Evolutionary conservation across 1,140 invertebrate genomes (phyloP).

Genomic region (Zophobas atratus): DNA sequence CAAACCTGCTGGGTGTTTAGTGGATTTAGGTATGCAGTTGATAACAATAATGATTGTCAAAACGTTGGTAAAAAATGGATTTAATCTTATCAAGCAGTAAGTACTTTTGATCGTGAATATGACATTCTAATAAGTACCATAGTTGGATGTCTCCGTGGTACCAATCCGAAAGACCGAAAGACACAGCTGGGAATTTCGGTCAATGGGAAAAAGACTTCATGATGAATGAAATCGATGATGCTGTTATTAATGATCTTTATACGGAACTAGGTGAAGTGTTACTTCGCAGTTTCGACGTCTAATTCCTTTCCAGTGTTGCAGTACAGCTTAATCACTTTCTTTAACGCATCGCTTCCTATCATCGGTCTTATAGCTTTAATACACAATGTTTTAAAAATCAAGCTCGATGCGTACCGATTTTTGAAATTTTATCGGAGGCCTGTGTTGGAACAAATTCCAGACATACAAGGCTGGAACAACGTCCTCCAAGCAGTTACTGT

Average conservation of each 20-base stretch:
- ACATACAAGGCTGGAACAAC: slow-evolving; percentile 70
- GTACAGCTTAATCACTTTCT: slow-evolving; percentile 18
- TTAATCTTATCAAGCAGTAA: background rate
- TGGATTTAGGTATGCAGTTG: slow-evolving; percentile 56
- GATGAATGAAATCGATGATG: slow-evolving; percentile 50
- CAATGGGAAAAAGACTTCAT: slow-evolving; percentile 16
- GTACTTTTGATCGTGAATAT: background rate
- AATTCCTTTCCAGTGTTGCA: slow-evolving; percentile 16
- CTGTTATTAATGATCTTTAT: slow-evolving; percentile 47
- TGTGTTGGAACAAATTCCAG: slow-evolving; percentile 77
- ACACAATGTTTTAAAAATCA: slow-evolving; percentile 70
- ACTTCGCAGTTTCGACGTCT: background rate
- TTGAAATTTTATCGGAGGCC: slow-evolving; percentile 79
- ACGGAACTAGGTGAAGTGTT: slow-evolving; percentile 9
- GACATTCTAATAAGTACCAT: too few relatives aligned
- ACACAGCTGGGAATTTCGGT: background rate
- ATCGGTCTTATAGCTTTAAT: slow-evolving; percentile 7
- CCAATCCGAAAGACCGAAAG: background rate
- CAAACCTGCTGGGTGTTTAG: slow-evolving; percentile 55
- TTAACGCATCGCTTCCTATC: slow-evolving; percentile 12
- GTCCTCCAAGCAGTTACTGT: slow-evolving; percentile 11
- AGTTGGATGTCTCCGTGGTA: background rate
- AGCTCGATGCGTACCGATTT: slow-evolving; percentile 85
- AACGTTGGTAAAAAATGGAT: background rate
- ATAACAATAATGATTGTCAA: slow-evolving; percentile 10